Conservation (phyloP, 2,888 invertebrate genomes). For the Oscheius onirici region DNA sequence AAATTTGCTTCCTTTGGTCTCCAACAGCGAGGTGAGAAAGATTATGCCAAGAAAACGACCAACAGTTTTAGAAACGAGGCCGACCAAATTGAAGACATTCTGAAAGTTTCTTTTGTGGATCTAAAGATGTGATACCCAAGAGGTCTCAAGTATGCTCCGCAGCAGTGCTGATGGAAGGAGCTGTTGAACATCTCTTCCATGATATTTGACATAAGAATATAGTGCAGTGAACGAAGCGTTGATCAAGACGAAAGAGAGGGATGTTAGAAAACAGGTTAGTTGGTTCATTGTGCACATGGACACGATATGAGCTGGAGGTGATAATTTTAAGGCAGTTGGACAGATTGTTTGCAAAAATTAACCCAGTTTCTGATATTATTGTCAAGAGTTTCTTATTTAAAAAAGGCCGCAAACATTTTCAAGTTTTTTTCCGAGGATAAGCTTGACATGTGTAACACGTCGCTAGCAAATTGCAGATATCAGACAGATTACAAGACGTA, state of each 20-base stretch:
- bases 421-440: no score
- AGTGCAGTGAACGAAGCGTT: not conserved
- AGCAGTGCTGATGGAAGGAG: not conserved
- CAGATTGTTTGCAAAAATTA: no score
- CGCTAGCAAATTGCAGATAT: no score
- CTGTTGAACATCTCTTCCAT: slow-evolving; percentile 10
- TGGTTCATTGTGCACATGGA: not conserved
- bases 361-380: no score
- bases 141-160: not conserved
- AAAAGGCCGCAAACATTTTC: no score
- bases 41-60: not conserved
- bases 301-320: no score
- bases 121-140: slow-evolving; percentile 2
- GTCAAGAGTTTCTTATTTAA: no score
- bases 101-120: not conserved
- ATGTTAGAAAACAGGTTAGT: not conserved
- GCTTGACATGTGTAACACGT: no score
- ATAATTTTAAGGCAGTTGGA: no score
- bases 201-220: not conserved
- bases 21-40: not conserved
- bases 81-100: not conserved
- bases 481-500: no score
- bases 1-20: not conserved
- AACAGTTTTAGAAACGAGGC: not conserved
- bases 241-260: not conserved